These are phyloP conservation scores for Notothenia rossii DNA, from an alignment of 2,113 vertebrate species.

Conservation along the genomic window DNA sequence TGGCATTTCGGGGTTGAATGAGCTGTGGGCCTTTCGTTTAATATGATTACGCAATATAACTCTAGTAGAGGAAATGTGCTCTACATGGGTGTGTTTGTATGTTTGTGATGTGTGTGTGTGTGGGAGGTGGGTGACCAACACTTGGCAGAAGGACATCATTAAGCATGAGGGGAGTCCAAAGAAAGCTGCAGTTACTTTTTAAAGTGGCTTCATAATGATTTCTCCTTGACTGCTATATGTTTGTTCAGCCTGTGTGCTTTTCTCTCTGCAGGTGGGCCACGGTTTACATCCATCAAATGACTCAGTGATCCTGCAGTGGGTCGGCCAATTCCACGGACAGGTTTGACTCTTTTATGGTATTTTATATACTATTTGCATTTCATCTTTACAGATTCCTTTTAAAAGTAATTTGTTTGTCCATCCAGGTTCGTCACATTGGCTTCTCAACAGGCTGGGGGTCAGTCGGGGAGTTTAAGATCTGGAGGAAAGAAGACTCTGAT, in stretches of 20 bases:
- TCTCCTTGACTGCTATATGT: conserved; percentile 5
- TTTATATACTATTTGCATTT: background rate
- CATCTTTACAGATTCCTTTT: background rate
- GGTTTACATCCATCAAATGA: conserved; percentile 88
- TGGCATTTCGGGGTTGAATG: conserved; percentile 41
- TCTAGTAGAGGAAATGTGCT: conserved; percentile 41
- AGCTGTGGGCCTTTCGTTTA: conserved; percentile 47
- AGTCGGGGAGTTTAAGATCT: conserved; percentile 94
- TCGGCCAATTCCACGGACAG: conserved; percentile 83
- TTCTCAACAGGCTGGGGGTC: conserved; percentile 98
- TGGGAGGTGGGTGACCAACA: conserved; percentile 51
- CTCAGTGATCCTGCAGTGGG: conserved; percentile 90
- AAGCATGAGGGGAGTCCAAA: conserved; percentile 47
- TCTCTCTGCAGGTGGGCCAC: conserved; percentile 87
- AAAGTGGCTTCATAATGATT: conserved; percentile 36
- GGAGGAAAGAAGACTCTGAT: conserved; percentile 94
- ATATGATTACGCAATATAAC: conserved; percentile 55
- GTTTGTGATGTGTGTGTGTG: conserved; percentile 55
- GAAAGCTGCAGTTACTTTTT: conserved; percentile 52
- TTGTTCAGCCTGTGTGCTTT: conserved; percentile 6
- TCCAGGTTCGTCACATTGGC: conserved; percentile 89
- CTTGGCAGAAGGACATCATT: conserved; percentile 56
- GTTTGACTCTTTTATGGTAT: conserved; percentile 56
- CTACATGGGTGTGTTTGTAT: conserved; percentile 47
- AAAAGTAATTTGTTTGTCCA: background rate